phyloP scores from a whole-genome alignment of 2,888 invertebrate genomes.

The Carabus problematicus region DNA sequence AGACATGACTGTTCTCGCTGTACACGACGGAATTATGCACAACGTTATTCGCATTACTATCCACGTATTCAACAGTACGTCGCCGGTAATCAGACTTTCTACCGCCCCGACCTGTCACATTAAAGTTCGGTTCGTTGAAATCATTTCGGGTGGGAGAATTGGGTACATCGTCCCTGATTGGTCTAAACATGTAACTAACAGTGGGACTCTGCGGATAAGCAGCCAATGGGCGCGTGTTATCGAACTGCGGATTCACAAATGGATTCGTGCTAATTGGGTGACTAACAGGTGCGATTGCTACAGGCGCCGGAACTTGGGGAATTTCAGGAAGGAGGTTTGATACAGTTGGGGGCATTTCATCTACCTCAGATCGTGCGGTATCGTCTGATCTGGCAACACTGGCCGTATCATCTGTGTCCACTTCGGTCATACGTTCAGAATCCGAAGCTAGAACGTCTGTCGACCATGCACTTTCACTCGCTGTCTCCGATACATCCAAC shows the following conservation, averaged over 20 bases:
- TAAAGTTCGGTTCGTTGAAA: conserved; percentile 52
- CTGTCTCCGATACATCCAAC: conserved; percentile 87
- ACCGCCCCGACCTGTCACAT: conserved; percentile 56
- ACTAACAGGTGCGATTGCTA: conserved; percentile 48
- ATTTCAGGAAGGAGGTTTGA: conserved; percentile 40
- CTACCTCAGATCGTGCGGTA: conserved; percentile 69
- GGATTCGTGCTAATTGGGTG: conserved; percentile 46
- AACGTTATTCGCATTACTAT: conserved; percentile 59
- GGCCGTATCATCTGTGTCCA: conserved; percentile 56
- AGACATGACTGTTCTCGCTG: conserved; percentile 46
- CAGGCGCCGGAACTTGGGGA: conserved; percentile 19
- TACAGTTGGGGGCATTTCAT: conserved; percentile 56
- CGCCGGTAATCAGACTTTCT: conserved; percentile 56
- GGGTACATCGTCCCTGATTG: conserved; percentile 56
- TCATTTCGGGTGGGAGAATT: conserved; percentile 52
- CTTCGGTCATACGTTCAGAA: conserved; percentile 89
- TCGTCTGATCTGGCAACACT: conserved; percentile 81
- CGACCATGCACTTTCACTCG: conserved; percentile 96
- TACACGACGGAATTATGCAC: conserved; percentile 48
- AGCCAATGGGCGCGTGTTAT: conserved; percentile 20
- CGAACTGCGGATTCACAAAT: conserved; percentile 30
- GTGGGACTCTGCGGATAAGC: conserved; percentile 32
- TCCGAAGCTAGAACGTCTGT: conserved; percentile 95
- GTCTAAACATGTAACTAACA: conserved; percentile 51
- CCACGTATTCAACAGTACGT: conserved; percentile 58